Percentiles rank a stretch among this genome's conserved stretches.
These are phyloP conservation scores for Cyrtodaria siliqua DNA, from an alignment of 2,888 invertebrate species.

Conservation along the genomic window DNA sequence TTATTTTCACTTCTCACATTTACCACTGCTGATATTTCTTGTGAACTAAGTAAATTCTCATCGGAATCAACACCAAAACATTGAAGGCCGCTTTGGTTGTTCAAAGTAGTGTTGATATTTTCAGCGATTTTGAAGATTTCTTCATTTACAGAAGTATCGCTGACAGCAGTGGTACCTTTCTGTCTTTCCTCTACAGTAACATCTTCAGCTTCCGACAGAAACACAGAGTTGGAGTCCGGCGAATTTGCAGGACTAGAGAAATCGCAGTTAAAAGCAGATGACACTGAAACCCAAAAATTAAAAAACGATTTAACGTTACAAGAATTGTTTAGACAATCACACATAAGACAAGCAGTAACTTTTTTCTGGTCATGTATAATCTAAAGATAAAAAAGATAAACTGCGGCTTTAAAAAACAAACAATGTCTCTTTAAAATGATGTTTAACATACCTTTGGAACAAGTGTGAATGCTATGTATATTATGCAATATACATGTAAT, in stretches of 20 bases:
- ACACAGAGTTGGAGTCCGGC: conserved; percentile 20
- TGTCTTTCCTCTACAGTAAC: not conserved
- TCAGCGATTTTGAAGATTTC: conserved; percentile 48
- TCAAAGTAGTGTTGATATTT: conserved; percentile 48
- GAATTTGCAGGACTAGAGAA: conserved; percentile 1
- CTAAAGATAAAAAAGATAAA: too few species aligned
- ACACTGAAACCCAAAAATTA: too few species aligned
- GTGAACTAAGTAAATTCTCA: conserved; percentile 37
- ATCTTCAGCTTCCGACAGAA: conserved; percentile 17
- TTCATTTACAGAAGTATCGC: conserved; percentile 44
- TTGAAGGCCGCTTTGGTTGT: conserved; percentile 5
- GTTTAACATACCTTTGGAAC: too few species aligned
- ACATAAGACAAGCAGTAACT: too few species aligned
- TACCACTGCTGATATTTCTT: conserved; percentile 25
- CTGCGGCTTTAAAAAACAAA: too few species aligned
- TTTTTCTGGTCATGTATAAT: too few species aligned
- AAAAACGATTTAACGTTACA: too few species aligned
- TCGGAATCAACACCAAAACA: conserved; percentile 46
- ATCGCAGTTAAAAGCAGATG: conserved; percentile 12
- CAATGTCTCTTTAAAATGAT: too few species aligned
- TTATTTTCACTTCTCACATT: too few species aligned
- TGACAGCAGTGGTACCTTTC: not conserved
- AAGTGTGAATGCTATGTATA: too few species aligned
- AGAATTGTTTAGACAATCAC: too few species aligned
- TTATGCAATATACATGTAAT: too few species aligned